Conservation (phyloP, 2,888 invertebrate genomes). For the Drosophila dives region DNA sequence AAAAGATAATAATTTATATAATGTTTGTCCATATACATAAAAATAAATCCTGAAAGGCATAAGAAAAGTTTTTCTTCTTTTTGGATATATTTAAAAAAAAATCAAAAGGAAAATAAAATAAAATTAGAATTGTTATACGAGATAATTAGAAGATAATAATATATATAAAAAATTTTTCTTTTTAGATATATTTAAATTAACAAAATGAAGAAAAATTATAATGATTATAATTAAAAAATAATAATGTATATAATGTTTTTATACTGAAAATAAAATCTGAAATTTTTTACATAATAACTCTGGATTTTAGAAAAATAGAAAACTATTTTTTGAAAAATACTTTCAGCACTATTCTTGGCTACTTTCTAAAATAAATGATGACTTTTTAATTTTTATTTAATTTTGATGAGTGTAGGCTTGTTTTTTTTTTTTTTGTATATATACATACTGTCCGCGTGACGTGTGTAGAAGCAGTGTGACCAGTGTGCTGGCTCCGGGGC, state of each 20-base stretch:
- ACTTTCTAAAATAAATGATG: neutral
- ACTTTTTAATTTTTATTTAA: neutral
- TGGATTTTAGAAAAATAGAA: neutral
- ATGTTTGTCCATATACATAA: neutral
- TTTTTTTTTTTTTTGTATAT: neutral
- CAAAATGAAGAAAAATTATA: too few relatives aligned
- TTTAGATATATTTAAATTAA: too few relatives aligned
- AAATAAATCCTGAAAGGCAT: neutral
- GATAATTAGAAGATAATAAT: too few relatives aligned
- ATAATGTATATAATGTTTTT: neutral
- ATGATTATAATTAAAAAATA: neutral
- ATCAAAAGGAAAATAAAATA: too few relatives aligned
- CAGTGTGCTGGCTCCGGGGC: conserved; percentile 98
- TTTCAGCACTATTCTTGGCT: neutral
- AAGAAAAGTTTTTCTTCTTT: too few relatives aligned
- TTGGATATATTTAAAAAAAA: too few relatives aligned
- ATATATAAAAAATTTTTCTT: too few relatives aligned
- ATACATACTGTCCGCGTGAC: conserved; percentile 97
- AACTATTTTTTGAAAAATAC: neutral
- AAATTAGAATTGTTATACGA: too few relatives aligned
- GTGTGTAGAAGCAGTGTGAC: conserved; percentile 98
- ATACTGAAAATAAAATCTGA: neutral
- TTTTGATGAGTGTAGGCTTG: neutral
- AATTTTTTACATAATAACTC: neutral
- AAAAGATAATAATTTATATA: neutral